A percentile compares a stretch with the other conserved stretches of the same genome.
These are phyloP conservation scores for Labeo catla DNA, from an alignment of 2,113 vertebrate species.

Conservation along the genomic window DNA sequence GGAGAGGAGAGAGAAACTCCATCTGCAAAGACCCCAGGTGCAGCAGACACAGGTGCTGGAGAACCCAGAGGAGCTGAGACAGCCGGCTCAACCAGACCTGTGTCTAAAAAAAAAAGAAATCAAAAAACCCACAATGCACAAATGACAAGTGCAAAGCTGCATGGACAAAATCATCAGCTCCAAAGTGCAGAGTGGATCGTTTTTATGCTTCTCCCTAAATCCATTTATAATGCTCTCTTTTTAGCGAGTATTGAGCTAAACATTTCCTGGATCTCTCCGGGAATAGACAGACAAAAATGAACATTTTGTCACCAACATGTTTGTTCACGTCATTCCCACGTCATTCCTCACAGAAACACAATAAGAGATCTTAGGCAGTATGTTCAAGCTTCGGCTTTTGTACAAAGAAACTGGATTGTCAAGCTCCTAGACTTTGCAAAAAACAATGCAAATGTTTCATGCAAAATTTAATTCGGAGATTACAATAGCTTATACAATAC, in stretches of 20 bases:
- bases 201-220: slow-evolving; percentile 20
- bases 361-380: neutral
- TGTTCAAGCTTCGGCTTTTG: neutral
- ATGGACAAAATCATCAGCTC: slow-evolving; percentile 9
- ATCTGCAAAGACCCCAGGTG: slow-evolving; percentile 31
- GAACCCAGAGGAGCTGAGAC: slow-evolving; percentile 32
- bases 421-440: neutral
- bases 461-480: neutral
- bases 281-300: neutral
- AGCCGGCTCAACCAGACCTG: slow-evolving; percentile 20
- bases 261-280: neutral
- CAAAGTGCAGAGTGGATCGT: slow-evolving; percentile 8
- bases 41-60: slow-evolving; percentile 36
- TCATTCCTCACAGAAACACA: neutral
- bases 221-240: neutral
- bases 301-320: neutral
- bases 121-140: neutral
- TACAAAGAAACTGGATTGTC: neutral
- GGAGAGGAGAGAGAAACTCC: neutral
- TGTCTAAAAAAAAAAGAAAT: neutral
- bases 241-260: neutral
- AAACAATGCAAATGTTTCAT: neutral
- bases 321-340: neutral
- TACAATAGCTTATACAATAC: neutral
- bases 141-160: slow-evolving; percentile 2